Evolutionary conservation across 2,797 vertebrate species (phyloP).

Genomic region (Xenentodon cancila): DNA sequence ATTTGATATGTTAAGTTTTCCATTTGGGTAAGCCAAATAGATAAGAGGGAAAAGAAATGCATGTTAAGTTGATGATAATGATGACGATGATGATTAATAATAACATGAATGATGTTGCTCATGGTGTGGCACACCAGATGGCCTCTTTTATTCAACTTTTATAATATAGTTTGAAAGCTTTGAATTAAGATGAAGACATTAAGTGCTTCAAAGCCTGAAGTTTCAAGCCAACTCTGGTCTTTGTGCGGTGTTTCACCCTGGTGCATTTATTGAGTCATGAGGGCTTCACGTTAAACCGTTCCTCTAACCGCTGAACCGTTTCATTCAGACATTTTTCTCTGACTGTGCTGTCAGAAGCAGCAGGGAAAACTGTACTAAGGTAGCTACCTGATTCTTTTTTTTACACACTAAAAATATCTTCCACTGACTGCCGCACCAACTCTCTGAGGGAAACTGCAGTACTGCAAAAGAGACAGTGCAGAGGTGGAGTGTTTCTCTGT

Average conservation of each 20-base stretch:
- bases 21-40: too few relatives aligned
- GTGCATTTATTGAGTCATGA: slow-evolving; percentile 27
- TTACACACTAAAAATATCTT: slow-evolving; percentile 63
- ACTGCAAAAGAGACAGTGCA: slow-evolving; percentile 32
- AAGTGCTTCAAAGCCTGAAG: neutral
- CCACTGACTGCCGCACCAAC: slow-evolving; percentile 46
- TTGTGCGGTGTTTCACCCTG: slow-evolving; percentile 9
- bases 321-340: slow-evolving; percentile 26
- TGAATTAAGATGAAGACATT: neutral
- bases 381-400: slow-evolving; percentile 25
- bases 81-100: neutral
- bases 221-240: neutral
- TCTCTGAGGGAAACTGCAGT: slow-evolving; percentile 51
- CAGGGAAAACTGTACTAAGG: slow-evolving; percentile 17
- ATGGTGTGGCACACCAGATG: neutral
- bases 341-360: slow-evolving; percentile 19
- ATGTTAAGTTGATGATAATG: too few relatives aligned
- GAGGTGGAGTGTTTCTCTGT: slow-evolving; percentile 31
- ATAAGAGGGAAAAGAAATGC: too few relatives aligned
- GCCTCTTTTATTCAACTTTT: neutral
- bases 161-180: neutral
- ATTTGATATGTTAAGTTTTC: too few relatives aligned
- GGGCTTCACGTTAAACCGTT: slow-evolving; percentile 5
- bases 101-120: neutral
- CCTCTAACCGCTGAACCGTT: slow-evolving; percentile 20